phyloP scores from a whole-genome alignment of 2,797 vertebrate genomes.

The Strix occidentalis region DNA sequence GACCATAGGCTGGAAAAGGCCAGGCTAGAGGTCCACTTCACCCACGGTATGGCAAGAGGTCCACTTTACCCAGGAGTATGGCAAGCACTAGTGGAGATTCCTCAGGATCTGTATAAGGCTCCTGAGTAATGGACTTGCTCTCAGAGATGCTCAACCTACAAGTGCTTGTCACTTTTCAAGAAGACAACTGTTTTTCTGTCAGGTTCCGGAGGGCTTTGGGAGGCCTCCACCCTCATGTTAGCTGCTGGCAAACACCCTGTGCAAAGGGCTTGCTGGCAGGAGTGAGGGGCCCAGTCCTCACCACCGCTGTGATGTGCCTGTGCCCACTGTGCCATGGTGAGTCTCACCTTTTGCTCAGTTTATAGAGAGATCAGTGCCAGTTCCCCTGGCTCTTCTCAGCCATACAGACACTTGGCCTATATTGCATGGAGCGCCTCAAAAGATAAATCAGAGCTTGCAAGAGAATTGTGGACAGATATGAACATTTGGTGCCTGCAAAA shows the following conservation, averaged over 20 bases:
- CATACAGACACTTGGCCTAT: fast-evolving
- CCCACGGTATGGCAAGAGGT: not conserved
- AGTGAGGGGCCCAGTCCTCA: fast-evolving
- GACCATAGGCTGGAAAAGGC: not conserved
- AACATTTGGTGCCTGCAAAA: not conserved
- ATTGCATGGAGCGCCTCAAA: fast-evolving
- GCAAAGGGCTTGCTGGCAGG: fast-evolving
- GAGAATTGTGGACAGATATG: fast-evolving
- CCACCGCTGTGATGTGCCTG: not conserved
- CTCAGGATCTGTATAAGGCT: not conserved
- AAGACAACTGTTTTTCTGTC: not conserved
- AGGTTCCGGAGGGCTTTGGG: not conserved
- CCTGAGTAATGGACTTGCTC: not conserved
- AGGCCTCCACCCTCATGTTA: fast-evolving
- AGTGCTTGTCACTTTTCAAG: not conserved
- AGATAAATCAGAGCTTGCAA: not conserved
- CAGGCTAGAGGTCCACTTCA: not conserved
- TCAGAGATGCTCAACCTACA: not conserved
- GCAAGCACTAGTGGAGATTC: not conserved
- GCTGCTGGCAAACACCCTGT: not conserved
- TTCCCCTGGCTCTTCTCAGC: not conserved
- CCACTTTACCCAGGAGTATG: not conserved
- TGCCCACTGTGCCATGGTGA: fast-evolving
- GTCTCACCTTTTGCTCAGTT: not conserved
- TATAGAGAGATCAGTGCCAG: not conserved